Evolutionary conservation across 2,888 invertebrate species (phyloP).

Genomic region (Tiliacea citrago): DNA sequence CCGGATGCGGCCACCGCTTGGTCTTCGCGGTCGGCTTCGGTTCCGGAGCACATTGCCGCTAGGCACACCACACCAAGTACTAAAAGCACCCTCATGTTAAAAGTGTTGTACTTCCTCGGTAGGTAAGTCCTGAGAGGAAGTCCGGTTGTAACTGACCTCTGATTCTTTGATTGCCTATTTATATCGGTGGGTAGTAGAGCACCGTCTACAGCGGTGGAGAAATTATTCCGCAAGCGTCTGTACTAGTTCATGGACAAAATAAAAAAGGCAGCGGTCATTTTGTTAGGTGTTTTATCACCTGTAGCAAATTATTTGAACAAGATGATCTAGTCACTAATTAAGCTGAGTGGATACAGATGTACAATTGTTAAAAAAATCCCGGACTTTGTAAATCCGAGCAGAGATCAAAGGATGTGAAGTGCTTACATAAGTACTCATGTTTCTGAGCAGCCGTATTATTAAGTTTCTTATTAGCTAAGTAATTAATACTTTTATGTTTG

Average conservation of each 20-base stretch:
- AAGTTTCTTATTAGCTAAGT: too few relatives aligned
- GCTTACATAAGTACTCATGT: not conserved
- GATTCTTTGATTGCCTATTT: conserved; percentile 80
- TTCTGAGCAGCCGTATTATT: conserved; percentile 1
- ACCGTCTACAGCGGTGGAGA: conserved; percentile 80
- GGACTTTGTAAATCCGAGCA: not conserved
- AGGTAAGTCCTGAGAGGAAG: conserved; percentile 65
- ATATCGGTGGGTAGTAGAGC: conserved; percentile 80
- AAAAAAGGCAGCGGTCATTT: conserved; percentile 65
- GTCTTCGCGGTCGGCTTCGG: conserved; percentile 75
- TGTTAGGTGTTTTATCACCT: conserved; percentile 47
- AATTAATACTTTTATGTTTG: not conserved
- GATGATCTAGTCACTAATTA: not conserved
- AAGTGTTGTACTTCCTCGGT: conserved; percentile 59
- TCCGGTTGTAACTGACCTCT: conserved; percentile 67
- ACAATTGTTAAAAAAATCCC: not conserved
- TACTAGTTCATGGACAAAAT: conserved; percentile 85
- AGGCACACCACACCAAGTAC: conserved; percentile 82
- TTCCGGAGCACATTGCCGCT: conserved; percentile 80
- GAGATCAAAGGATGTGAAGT: conserved; percentile 3
- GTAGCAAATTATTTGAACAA: conserved; percentile 9
- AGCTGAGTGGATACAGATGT: not conserved
- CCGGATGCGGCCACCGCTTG: conserved; percentile 89
- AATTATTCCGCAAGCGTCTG: conserved; percentile 87
- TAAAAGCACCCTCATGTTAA: conserved; percentile 82